phyloP scores from a whole-genome alignment of 2,797 vertebrate species.

The Triplophysa bombifrons region DNA sequence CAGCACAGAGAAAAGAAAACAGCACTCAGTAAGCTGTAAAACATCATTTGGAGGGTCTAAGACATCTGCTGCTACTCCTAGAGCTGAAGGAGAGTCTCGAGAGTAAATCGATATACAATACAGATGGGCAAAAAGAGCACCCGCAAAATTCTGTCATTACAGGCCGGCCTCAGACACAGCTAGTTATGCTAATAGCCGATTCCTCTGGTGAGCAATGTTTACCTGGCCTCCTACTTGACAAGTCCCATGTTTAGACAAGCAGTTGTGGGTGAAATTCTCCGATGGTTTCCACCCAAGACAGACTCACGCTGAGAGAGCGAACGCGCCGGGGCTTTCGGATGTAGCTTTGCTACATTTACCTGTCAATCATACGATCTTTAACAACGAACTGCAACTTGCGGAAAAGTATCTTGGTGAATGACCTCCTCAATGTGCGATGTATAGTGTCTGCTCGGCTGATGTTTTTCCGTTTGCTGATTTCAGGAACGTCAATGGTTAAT shows the following conservation, averaged over 20 bases:
- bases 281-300: constrained; percentile 58
- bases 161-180: constrained; percentile 16
- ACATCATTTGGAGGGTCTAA: constrained; percentile 34
- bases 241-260: constrained; percentile 60
- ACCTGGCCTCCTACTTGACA: constrained; percentile 55
- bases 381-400: background rate
- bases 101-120: constrained; percentile 41
- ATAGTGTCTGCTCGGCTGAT: background rate
- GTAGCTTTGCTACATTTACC: constrained; percentile 24
- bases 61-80: constrained; percentile 35
- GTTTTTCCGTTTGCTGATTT: background rate
- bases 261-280: constrained; percentile 44
- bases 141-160: constrained; percentile 46
- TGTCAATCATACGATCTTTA: constrained; percentile 11
- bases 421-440: background rate
- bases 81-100: constrained; percentile 63
- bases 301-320: constrained; percentile 37
- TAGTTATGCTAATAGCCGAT: constrained; percentile 64
- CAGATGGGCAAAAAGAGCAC: constrained; percentile 44
- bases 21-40: constrained; percentile 24
- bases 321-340: constrained; percentile 35
- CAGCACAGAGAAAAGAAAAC: background rate
- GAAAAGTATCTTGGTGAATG: background rate
- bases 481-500: background rate
- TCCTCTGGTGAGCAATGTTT: constrained; percentile 59